Evolutionary conservation across 2,113 vertebrate species (phyloP).

Genomic region (Eptatretus burgeri): DNA sequence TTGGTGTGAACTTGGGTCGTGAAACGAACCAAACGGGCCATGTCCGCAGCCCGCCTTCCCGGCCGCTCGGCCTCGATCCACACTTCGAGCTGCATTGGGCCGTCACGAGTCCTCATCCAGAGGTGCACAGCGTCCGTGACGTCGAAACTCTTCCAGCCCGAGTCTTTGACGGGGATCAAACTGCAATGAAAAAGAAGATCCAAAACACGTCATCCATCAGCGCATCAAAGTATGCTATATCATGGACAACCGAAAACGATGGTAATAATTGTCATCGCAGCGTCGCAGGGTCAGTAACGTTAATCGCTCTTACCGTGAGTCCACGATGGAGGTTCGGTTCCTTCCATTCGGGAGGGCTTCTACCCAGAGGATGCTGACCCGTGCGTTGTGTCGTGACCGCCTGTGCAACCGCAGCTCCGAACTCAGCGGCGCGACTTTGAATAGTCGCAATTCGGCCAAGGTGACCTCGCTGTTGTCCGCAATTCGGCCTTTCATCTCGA

Average conservation of each 20-base stretch:
- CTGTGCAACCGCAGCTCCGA: constrained; percentile 18
- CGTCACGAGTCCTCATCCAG: constrained; percentile 33
- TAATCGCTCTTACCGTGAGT: constrained; percentile 34
- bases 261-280: no score
- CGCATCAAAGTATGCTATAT: no score
- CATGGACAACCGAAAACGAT: no score
- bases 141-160: constrained; percentile 72
- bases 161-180: constrained; percentile 45
- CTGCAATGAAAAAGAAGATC: constrained; percentile 19
- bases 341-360: constrained; percentile 26
- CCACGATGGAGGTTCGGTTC: constrained; percentile 48
- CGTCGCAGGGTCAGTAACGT: no score
- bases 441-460: constrained; percentile 59
- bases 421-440: constrained; percentile 32
- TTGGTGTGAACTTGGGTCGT: constrained; percentile 30
- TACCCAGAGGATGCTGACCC: constrained; percentile 63
- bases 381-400: constrained; percentile 26
- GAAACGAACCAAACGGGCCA: constrained; percentile 46
- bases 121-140: constrained; percentile 69
- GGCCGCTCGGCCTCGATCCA: constrained; percentile 50
- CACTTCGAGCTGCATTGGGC: constrained; percentile 58
- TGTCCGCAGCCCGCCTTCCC: constrained; percentile 35
- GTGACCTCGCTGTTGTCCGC: constrained; percentile 54
- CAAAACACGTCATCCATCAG: no score
- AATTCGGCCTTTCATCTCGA: constrained; percentile 54